phyloP scores from a whole-genome alignment of 1,140 invertebrate genomes.

The Pogonomyrmex californicus region DNA sequence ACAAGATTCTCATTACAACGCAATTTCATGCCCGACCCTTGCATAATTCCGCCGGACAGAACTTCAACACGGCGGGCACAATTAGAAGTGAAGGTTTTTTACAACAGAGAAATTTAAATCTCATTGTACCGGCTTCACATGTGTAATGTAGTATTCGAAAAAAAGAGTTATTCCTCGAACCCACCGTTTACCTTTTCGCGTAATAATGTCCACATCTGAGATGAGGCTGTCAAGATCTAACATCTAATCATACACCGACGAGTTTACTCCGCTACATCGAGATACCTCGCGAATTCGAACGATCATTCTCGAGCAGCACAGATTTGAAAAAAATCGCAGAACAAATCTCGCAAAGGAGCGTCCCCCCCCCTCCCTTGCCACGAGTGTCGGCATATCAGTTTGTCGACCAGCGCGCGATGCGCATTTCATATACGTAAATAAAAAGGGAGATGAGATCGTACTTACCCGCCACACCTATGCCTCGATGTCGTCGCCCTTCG shows the following conservation, averaged over 20 bases:
- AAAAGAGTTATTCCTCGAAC: neutral
- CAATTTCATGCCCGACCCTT: neutral
- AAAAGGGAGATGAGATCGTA: neutral
- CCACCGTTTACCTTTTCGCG: neutral
- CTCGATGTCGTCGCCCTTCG: neutral
- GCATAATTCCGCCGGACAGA: neutral
- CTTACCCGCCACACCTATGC: conserved; percentile 43
- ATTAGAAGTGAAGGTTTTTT: neutral
- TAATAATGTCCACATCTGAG: neutral
- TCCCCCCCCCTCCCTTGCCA: too few species aligned
- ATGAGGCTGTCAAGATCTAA: neutral
- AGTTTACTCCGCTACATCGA: too few species aligned
- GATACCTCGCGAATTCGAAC: neutral
- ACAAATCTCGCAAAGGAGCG: too few species aligned
- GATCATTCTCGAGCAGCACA: neutral
- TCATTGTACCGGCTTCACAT: neutral
- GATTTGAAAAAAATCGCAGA: too few species aligned
- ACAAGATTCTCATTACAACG: neutral
- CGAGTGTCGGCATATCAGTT: neutral
- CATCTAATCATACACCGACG: too few species aligned
- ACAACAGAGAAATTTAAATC: neutral
- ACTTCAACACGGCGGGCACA: neutral
- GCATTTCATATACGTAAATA: neutral
- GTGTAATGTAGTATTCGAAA: neutral
- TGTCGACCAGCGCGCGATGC: too few species aligned